These are phyloP conservation scores for Globodera ellingtonae DNA, from an alignment of 1,140 invertebrate species.

Conservation along the genomic window DNA sequence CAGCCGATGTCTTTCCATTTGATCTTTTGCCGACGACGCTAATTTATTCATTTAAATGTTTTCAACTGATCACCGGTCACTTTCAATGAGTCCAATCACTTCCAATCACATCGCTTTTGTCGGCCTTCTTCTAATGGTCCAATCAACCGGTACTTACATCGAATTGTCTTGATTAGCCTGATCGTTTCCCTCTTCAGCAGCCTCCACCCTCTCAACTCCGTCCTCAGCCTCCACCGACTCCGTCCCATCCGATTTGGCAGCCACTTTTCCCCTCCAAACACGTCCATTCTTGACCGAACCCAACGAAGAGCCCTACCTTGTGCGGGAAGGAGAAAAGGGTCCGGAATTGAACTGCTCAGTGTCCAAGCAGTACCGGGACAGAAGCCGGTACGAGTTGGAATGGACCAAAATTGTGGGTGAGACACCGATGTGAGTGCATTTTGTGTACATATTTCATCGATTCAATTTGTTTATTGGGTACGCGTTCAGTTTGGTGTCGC, in stretches of 20 bases:
- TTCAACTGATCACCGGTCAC: neutral
- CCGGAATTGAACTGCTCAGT: constrained; percentile 36
- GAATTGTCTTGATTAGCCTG: neutral
- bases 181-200: neutral
- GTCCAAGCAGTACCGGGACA: constrained; percentile 34
- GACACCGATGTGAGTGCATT: constrained; percentile 22
- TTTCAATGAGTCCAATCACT: neutral
- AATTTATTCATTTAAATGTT: neutral
- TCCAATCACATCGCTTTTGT: neutral
- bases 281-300: constrained; percentile 34
- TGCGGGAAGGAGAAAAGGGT: constrained; percentile 26
- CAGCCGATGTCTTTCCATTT: constrained; percentile 8
- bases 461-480: neutral
- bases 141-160: neutral
- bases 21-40: neutral
- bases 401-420: constrained; percentile 40
- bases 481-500: constrained; percentile 15
- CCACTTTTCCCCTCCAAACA: constrained; percentile 24
- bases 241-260: neutral
- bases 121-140: neutral
- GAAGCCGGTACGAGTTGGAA: constrained; percentile 41
- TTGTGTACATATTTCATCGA: neutral
- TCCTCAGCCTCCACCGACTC: constrained; percentile 5
- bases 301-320: constrained; percentile 35
- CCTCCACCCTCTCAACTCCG: neutral